Conservation (phyloP, 1,140 invertebrate genomes). For the Manduca sexta region DNA sequence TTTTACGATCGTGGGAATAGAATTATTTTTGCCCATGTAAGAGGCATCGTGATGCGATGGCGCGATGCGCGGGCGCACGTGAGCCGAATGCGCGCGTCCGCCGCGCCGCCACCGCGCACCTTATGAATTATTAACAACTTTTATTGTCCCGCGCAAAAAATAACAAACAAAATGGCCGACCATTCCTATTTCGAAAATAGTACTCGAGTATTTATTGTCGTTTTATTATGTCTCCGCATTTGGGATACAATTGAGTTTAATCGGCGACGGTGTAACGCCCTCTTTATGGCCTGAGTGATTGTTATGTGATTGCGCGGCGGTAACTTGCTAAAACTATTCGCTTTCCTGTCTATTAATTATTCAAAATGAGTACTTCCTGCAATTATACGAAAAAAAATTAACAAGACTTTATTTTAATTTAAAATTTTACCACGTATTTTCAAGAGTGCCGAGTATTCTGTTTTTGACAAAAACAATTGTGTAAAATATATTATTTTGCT, state of each 20-base stretch:
- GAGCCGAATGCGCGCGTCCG: slow-evolving; percentile 40
- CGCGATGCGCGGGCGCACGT: slow-evolving; percentile 34
- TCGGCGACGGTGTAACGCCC: slow-evolving; percentile 4
- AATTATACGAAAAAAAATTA: too few species aligned
- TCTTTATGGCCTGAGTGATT: slow-evolving; percentile 1
- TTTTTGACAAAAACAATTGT: too few species aligned
- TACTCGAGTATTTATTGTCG: slow-evolving; percentile 39
- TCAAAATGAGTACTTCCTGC: too few species aligned
- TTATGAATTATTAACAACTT: slow-evolving; percentile 68
- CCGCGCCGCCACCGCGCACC: slow-evolving; percentile 16
- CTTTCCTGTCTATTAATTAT: too few species aligned
- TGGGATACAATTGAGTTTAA: slow-evolving; percentile 37
- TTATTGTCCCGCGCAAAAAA: slow-evolving; percentile 55
- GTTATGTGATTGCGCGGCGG: too few species aligned
- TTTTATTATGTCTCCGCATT: slow-evolving; percentile 53
- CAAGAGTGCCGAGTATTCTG: too few species aligned
- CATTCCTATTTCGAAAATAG: slow-evolving; percentile 62
- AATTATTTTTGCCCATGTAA: slow-evolving; percentile 45
- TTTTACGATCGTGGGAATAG: slow-evolving; percentile 62
- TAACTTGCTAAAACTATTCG: neutral
- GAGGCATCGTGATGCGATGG: slow-evolving; percentile 42
- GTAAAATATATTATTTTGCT: too few species aligned
- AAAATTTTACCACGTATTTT: too few species aligned
- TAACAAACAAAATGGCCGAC: slow-evolving; percentile 25
- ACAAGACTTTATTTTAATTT: too few species aligned